Evolutionary conservation across 2,888 invertebrate species (phyloP).

Genomic region (Cataglyphis cursor): DNA sequence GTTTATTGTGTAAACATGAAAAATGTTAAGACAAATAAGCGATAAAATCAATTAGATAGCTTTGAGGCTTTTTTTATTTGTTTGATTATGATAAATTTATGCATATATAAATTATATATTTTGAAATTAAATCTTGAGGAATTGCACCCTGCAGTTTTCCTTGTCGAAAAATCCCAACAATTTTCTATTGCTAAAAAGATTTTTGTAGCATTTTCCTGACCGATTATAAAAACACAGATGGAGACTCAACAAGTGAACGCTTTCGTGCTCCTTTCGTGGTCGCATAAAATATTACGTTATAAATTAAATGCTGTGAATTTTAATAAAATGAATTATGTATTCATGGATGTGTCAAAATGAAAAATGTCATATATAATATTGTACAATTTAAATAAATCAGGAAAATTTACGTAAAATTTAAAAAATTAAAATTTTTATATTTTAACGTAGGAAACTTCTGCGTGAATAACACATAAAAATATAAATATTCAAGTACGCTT

Average conservation of each 20-base stretch:
- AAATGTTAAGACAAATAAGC: constrained; percentile 15
- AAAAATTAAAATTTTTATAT: constrained; percentile 4
- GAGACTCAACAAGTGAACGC: constrained; percentile 19
- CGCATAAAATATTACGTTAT: constrained; percentile 7
- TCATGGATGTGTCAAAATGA: not conserved
- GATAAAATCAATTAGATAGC: not conserved
- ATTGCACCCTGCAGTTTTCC: not conserved
- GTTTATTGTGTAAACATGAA: constrained; percentile 27
- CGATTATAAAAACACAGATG: constrained; percentile 26
- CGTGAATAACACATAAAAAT: not conserved
- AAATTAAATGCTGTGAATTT: constrained; percentile 21
- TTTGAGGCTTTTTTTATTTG: not conserved
- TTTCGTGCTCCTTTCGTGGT: not conserved
- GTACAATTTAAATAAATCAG: constrained; percentile 14
- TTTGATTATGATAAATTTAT: constrained; percentile 6
- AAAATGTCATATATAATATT: not conserved
- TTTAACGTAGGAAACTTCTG: not conserved
- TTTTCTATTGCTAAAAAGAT: constrained; percentile 17
- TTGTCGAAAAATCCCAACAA: constrained; percentile 9
- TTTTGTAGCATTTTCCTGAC: constrained; percentile 16
- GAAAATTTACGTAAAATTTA: constrained; percentile 8
- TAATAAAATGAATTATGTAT: constrained; percentile 10
- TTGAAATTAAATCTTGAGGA: constrained; percentile 19
- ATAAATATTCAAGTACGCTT: constrained; percentile 9
- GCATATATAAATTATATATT: constrained; percentile 4